Percentiles rank a stretch among this genome's conserved stretches.
These are phyloP conservation scores for Manacus vitellinus DNA, from an alignment of 2,113 vertebrate genomes.

Conservation along the genomic window DNA sequence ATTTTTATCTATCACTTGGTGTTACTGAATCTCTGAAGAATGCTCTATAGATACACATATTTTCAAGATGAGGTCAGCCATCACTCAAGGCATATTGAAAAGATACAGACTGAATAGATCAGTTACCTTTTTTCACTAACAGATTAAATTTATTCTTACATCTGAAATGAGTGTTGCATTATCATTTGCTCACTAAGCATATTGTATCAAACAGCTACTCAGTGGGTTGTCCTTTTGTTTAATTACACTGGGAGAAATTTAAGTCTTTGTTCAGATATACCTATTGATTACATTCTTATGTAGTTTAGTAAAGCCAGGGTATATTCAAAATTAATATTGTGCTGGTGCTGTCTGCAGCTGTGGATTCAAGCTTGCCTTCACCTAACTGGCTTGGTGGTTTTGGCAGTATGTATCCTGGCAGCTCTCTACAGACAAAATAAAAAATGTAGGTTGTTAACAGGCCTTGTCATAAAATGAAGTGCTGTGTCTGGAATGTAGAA, in stretches of 20 bases:
- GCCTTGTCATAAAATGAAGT: background rate
- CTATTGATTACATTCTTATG: rapidly evolving
- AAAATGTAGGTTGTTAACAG: background rate
- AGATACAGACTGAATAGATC: background rate
- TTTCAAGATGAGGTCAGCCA: background rate
- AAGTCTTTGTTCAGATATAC: background rate
- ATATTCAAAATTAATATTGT: background rate
- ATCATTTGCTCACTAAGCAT: background rate
- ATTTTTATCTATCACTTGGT: background rate
- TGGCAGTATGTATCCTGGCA: background rate
- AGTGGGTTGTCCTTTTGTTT: background rate
- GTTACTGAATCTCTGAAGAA: background rate
- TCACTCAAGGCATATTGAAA: background rate
- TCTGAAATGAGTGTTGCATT: background rate
- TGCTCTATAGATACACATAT: background rate
- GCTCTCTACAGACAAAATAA: background rate
- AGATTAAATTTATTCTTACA: background rate
- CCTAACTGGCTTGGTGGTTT: background rate
- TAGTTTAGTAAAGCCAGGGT: background rate
- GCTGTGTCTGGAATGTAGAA: background rate
- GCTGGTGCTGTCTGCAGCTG: background rate
- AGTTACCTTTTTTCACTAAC: background rate
- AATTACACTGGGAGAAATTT: background rate
- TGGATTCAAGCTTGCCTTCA: background rate
- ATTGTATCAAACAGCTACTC: rapidly evolving